These are phyloP conservation scores for Clarias batrachus DNA, from an alignment of 2,113 vertebrate genomes.

Conservation along the genomic window DNA sequence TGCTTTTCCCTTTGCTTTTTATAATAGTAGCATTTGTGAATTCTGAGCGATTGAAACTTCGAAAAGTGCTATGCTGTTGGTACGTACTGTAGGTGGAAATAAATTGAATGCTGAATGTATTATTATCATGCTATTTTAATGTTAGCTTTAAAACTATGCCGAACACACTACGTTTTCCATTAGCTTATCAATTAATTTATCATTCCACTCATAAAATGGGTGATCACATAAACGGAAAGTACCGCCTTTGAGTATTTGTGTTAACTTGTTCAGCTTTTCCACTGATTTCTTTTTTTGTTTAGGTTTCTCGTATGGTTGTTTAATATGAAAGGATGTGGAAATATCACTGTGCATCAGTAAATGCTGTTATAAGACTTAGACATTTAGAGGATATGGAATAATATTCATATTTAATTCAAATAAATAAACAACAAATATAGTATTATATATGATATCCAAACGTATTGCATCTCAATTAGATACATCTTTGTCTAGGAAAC, in stretches of 20 bases:
- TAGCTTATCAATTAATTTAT: background rate
- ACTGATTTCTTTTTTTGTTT: background rate
- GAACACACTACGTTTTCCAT: background rate
- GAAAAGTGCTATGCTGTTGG: background rate
- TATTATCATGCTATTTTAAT: conserved; percentile 9
- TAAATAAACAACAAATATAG: background rate
- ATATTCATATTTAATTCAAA: background rate
- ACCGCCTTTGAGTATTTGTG: conserved; percentile 26
- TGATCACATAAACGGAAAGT: conserved; percentile 4
- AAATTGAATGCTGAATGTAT: conserved; percentile 13
- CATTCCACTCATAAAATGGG: background rate
- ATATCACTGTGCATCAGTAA: conserved; percentile 47
- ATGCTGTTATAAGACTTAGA: conserved; percentile 23
- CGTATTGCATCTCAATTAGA: background rate
- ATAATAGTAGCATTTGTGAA: conserved; percentile 30
- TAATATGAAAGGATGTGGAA: conserved; percentile 20
- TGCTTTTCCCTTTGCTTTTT: conserved; percentile 25
- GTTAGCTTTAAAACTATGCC: conserved; percentile 11
- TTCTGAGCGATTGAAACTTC: background rate
- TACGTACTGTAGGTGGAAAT: background rate
- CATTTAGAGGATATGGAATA: conserved; percentile 22
- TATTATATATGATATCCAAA: background rate
- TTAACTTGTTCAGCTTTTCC: conserved; percentile 13
- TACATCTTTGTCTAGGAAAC: background rate
- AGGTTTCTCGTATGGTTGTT: background rate